Evolutionary conservation across 2,797 vertebrate species (phyloP).

Genomic region (Phrynocephalus guinanensis): DNA sequence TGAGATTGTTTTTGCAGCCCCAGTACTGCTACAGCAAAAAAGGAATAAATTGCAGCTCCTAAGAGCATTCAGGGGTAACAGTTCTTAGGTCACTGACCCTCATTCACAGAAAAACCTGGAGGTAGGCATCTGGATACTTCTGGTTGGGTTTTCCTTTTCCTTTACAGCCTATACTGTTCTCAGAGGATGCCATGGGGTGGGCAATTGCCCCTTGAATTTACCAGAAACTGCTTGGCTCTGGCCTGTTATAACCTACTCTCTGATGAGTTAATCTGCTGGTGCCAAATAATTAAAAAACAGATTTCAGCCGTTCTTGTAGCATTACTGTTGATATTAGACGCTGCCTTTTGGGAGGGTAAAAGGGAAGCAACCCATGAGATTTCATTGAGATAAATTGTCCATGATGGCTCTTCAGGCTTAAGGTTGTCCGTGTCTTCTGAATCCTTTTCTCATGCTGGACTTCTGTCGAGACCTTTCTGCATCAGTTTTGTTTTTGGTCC

Average conservation of each 20-base stretch:
- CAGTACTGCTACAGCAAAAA: no score
- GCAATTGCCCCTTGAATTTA: no score
- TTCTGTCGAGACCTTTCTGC: not conserved
- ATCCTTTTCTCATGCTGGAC: conserved; percentile 10
- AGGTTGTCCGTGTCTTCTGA: not conserved
- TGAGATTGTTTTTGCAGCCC: no score
- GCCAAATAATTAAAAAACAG: not conserved
- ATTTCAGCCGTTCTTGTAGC: not conserved
- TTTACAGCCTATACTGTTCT: no score
- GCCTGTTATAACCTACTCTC: not conserved
- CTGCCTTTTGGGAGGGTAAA: not conserved
- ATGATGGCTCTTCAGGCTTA: not conserved
- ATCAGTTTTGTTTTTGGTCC: not conserved
- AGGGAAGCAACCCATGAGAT: not conserved
- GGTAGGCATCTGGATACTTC: no score
- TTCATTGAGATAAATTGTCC: not conserved
- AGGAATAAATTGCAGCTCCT: no score
- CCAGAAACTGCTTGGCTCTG: no score
- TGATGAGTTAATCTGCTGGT: not conserved
- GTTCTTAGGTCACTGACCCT: no score
- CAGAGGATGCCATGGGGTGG: no score
- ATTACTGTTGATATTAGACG: conserved; percentile 3
- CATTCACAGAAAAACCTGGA: no score
- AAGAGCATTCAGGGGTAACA: no score
- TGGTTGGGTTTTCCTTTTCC: no score